A percentile compares a stretch with the other conserved stretches of the same genome.
Evolutionary conservation across 2,888 invertebrate species (phyloP).

Genomic region (Ctenicera cuprea): DNA sequence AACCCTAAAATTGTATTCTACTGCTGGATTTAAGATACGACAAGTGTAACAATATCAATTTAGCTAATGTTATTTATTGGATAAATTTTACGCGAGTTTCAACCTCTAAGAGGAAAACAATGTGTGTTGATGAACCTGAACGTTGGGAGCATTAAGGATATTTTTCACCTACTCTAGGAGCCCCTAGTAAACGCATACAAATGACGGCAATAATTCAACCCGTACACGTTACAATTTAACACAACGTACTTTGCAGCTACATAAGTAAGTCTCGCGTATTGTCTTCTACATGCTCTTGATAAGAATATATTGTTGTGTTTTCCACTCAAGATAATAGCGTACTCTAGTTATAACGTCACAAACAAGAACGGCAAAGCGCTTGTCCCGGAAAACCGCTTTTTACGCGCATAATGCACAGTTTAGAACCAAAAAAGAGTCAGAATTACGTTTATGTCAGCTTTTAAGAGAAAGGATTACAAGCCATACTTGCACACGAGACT

Average conservation of each 20-base stretch:
- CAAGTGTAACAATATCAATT: no score
- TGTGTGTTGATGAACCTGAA: slow-evolving; percentile 31
- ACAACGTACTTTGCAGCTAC: slow-evolving; percentile 24
- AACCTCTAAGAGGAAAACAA: slow-evolving; percentile 29
- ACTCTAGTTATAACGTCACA: slow-evolving; percentile 21
- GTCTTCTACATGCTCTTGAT: slow-evolving; percentile 28
- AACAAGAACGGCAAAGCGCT: slow-evolving; percentile 21
- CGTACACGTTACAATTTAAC: slow-evolving; percentile 22
- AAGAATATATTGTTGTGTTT: slow-evolving; percentile 34
- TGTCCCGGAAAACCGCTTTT: slow-evolving; percentile 16
- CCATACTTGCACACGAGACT: not conserved
- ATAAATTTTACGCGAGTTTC: not conserved
- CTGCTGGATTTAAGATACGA: no score
- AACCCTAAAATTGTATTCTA: no score
- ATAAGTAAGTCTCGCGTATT: slow-evolving; percentile 31
- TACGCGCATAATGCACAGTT: slow-evolving; percentile 1
- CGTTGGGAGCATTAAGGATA: slow-evolving; percentile 4
- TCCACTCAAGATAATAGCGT: slow-evolving; percentile 28
- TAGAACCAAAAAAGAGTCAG: no score
- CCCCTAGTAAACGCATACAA: slow-evolving; percentile 25
- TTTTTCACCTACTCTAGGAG: slow-evolving; percentile 24
- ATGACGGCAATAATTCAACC: slow-evolving; percentile 25
- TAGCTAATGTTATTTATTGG: not conserved
- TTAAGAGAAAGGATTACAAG: not conserved
- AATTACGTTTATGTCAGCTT: not conserved